Conservation (phyloP, 2,113 vertebrate genomes). For the Promerops cafer region DNA sequence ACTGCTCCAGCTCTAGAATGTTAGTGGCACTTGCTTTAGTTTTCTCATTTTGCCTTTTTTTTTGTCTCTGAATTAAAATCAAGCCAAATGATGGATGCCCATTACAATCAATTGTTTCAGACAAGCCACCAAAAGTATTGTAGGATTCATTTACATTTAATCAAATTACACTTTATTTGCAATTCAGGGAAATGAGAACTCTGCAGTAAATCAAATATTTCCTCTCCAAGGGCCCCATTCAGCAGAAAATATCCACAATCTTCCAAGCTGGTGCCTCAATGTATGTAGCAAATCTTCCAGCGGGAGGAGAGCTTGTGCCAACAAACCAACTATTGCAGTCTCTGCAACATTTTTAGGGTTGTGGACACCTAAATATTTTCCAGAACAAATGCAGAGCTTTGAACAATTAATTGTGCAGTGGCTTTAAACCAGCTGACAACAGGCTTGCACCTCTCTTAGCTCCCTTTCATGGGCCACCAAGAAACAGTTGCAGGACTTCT, state of each 20-base stretch:
- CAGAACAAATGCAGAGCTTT: not conserved
- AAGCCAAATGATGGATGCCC: slow-evolving; percentile 62
- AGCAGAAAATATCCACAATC: slow-evolving; percentile 44
- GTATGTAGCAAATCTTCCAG: slow-evolving; percentile 55
- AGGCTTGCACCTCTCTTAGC: not conserved
- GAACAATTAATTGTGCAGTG: not conserved
- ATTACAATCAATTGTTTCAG: slow-evolving; percentile 68
- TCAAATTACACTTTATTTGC: slow-evolving; percentile 72
- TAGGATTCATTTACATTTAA: slow-evolving; percentile 69
- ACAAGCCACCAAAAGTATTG: slow-evolving; percentile 64
- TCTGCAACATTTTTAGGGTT: not conserved
- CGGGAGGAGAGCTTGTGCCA: slow-evolving; percentile 38
- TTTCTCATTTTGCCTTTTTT: slow-evolving; percentile 51
- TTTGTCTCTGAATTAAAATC: slow-evolving; percentile 63
- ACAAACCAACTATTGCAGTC: not conserved
- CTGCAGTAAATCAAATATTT: slow-evolving; percentile 67
- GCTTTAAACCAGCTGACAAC: not conserved
- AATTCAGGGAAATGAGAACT: slow-evolving; percentile 63
- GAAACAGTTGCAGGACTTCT: not conserved
- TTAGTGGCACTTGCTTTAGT: slow-evolving; percentile 47
- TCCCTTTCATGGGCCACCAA: not conserved
- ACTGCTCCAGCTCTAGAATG: slow-evolving; percentile 31
- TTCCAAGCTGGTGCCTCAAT: slow-evolving; percentile 23
- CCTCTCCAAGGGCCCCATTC: slow-evolving; percentile 51
- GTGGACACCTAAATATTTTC: not conserved